Evolutionary conservation across 2,888 invertebrate genomes (phyloP).

Genomic region (Agelastica alni): DNA sequence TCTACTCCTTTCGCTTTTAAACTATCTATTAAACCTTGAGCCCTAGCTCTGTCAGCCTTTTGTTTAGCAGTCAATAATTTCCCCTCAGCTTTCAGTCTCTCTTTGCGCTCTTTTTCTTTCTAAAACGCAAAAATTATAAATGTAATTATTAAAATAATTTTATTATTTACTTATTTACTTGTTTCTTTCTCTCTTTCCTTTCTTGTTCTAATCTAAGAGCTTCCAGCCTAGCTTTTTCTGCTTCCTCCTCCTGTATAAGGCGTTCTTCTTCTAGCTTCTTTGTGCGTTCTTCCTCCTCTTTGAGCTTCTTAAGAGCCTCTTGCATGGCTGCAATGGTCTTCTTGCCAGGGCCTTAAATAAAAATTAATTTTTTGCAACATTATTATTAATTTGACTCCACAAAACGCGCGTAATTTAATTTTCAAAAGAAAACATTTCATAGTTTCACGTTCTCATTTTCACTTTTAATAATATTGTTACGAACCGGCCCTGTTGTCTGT

Average conservation of each 20-base stretch:
- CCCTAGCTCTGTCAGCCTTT: conserved; percentile 73
- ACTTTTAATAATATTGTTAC: too few relatives aligned
- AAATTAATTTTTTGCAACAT: too few relatives aligned
- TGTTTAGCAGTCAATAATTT: conserved; percentile 92
- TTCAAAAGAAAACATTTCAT: too few relatives aligned
- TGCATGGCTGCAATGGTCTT: conserved; percentile 90
- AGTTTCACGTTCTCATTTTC: too few relatives aligned
- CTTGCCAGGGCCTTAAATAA: conserved; percentile 72
- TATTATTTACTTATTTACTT: conserved; percentile 67
- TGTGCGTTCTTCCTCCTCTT: conserved; percentile 84
- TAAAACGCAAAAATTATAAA: not conserved
- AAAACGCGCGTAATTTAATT: too few relatives aligned
- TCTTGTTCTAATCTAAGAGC: conserved; percentile 80
- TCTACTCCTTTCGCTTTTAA: conserved; percentile 87
- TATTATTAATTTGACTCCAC: too few relatives aligned
- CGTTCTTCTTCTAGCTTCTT: conserved; percentile 80
- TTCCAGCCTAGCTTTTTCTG: conserved; percentile 74
- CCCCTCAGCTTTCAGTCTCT: conserved; percentile 94
- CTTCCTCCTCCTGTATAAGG: conserved; percentile 80
- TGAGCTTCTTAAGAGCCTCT: conserved; percentile 83
- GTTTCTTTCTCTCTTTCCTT: conserved; percentile 76
- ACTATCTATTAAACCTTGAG: conserved; percentile 86
- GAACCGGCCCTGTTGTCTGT: too few relatives aligned
- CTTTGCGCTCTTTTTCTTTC: conserved; percentile 82
- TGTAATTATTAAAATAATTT: not conserved